These are phyloP conservation scores for Tryphoninae sp. DNA, from an alignment of 2,888 invertebrate genomes.

Conservation along the genomic window DNA sequence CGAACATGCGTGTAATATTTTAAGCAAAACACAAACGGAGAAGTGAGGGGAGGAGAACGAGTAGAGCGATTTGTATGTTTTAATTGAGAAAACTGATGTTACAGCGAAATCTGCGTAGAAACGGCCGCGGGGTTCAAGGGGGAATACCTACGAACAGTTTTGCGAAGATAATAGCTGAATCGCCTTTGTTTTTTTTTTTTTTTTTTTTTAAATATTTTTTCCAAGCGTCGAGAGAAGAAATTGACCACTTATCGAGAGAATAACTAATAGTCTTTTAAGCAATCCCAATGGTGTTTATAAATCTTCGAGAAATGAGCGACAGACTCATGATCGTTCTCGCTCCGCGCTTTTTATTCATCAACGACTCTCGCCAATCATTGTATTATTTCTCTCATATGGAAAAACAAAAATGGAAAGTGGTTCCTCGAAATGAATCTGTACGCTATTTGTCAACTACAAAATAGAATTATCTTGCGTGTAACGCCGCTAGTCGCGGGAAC, in stretches of 20 bases:
- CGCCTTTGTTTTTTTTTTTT: slow-evolving; percentile 44
- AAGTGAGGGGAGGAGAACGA: slow-evolving; percentile 13
- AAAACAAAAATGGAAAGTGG: slow-evolving; percentile 22
- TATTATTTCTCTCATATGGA: slow-evolving; percentile 28
- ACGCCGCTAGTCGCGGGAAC: slow-evolving; percentile 55
- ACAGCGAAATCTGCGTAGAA: slow-evolving; percentile 5
- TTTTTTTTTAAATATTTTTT: slow-evolving; percentile 13
- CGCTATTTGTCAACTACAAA: slow-evolving; percentile 45
- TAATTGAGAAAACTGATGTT: neutral
- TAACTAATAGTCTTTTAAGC: slow-evolving; percentile 56
- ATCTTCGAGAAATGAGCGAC: slow-evolving; percentile 30
- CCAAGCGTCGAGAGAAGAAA: slow-evolving; percentile 31
- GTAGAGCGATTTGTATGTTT: slow-evolving; percentile 11
- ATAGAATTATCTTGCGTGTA: slow-evolving; percentile 49
- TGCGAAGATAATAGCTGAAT: slow-evolving; percentile 69
- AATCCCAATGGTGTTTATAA: slow-evolving; percentile 38
- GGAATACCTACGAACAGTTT: slow-evolving; percentile 74
- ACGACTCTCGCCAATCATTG: slow-evolving; percentile 24
- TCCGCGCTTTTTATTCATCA: slow-evolving; percentile 25
- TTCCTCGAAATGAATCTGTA: slow-evolving; percentile 52
- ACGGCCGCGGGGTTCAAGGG: slow-evolving; percentile 65
- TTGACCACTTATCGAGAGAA: slow-evolving; percentile 63
- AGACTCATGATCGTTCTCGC: slow-evolving; percentile 13
- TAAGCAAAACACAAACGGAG: slow-evolving; percentile 70
- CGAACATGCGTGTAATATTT: slow-evolving; percentile 73